Base-by-base conservation (phyloP, 2,888 invertebrate genomes). In the Flabesymbios commensalis region DNA sequence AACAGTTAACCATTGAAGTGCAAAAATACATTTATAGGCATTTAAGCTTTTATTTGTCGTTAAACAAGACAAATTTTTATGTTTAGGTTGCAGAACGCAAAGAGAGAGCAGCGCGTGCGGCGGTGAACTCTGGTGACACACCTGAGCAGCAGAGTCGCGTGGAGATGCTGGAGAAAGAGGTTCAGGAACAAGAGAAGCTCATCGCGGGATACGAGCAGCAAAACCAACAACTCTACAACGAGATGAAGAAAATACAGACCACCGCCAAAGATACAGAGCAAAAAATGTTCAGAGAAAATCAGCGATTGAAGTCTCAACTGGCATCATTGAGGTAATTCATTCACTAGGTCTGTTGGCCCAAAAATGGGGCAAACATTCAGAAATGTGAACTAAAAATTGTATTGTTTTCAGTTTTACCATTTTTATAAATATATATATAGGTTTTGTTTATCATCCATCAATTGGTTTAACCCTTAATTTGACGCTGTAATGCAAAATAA, bases 281-380 rank as follows among this genome's bases (percentile, higher is more conserved):
- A 53, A 72, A 73, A 55, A 77, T 81, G 76, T 79, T 79, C 61
- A 72, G 70, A 39, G 81, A 80, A 57, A 80, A 81, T 53, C 79
- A 80, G 69, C 73, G 73, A 60, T 68, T 80, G 28, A 66, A 69
- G 0, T 52, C 72, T 7, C 79, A 80, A 43, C 63, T 79, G 3
- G 62, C 72, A 19, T 73, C 72, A 54, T 71, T 79, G 26, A 78
- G 73, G 80, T 80, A 64, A 42, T 19, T 45, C n/a, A 26, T 26
- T n/a, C 3, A 28, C n/a, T 10, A 17, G 2, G 33, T 28, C 45
- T 5, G 14, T 24, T 32, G 32, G 24, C 42, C n/a, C 19, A 26
- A 54, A 41, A 28, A 2, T n/a, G n/a, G n/a, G n/a, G n/a, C n/a
- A n/a, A n/a, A n/a, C n/a, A n/a, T n/a, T n/a, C n/a, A n/a, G n/a